phyloP scores from a whole-genome alignment of 2,113 vertebrate genomes.

The Platichthys stellatus region DNA sequence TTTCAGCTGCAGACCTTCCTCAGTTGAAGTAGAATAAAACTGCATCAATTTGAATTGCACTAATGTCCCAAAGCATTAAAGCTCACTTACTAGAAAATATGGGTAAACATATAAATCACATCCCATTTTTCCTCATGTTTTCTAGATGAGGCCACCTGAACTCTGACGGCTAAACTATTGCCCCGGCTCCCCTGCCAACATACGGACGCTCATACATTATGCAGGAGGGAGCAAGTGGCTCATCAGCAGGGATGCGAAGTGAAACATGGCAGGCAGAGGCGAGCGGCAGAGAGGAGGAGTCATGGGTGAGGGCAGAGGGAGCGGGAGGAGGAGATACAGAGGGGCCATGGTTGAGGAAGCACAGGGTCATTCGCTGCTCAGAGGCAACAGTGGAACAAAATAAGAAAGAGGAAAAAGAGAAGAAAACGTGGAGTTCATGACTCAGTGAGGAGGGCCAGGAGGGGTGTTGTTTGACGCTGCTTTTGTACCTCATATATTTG shows the following conservation, averaged over 20 bases:
- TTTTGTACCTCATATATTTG: not conserved
- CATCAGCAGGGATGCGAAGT: constrained; percentile 61
- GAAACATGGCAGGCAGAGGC: constrained; percentile 66
- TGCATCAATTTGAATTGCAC: not conserved
- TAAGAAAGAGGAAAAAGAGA: constrained; percentile 13
- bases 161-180: constrained; percentile 55
- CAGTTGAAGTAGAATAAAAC: not conserved
- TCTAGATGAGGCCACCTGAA: constrained; percentile 49
- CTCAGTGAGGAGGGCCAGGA: constrained; percentile 19
- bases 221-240: constrained; percentile 64
- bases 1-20: not conserved
- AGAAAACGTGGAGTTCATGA: constrained; percentile 43
- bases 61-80: constrained; percentile 5
- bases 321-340: constrained; percentile 11
- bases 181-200: constrained; percentile 44
- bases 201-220: constrained; percentile 68
- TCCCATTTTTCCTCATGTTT: constrained; percentile 43
- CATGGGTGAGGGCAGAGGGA: constrained; percentile 34
- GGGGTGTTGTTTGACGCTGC: not conserved
- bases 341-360: constrained; percentile 55
- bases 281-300: constrained; percentile 51
- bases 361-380: constrained; percentile 58
- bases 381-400: constrained; percentile 34
- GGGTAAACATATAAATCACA: constrained; percentile 37
- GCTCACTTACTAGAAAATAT: constrained; percentile 13